Evolutionary conservation across 1,140 invertebrate genomes (phyloP).

Genomic region (Hydropsyche tenuis): DNA sequence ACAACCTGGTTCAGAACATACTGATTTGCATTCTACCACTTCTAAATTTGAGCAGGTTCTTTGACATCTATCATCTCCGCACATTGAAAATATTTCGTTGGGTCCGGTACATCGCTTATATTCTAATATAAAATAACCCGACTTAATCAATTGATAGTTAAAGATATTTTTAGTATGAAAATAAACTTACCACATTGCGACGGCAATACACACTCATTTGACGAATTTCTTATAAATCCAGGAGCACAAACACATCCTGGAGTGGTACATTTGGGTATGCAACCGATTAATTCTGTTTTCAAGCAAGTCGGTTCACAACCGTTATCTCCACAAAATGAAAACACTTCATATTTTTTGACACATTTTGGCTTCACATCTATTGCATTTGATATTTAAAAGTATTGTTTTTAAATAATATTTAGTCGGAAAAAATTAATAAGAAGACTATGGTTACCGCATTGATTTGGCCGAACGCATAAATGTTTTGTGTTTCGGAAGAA

Average conservation of each 20-base stretch:
- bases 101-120: background rate
- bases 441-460: background rate
- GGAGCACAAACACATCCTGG: slow-evolving; percentile 3
- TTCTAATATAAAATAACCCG: no score
- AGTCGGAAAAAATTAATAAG: no score
- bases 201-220: background rate
- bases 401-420: no score
- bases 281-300: background rate
- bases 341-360: background rate
- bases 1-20: background rate
- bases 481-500: background rate
- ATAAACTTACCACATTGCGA: background rate
- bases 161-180: background rate
- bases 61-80: slow-evolving; percentile 10
- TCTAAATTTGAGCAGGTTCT: background rate
- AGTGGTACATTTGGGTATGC: slow-evolving; percentile 14
- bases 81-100: background rate
- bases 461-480: background rate
- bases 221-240: background rate
- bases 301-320: background rate
- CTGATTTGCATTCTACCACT: background rate
- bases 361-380: background rate
- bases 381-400: no score
- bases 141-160: no score
- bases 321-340: slow-evolving; percentile 2